A percentile compares a stretch with the other conserved stretches of the same genome.
Evolutionary conservation across 1,140 invertebrate species (phyloP).

Genomic region (Lucilia sericata): DNA sequence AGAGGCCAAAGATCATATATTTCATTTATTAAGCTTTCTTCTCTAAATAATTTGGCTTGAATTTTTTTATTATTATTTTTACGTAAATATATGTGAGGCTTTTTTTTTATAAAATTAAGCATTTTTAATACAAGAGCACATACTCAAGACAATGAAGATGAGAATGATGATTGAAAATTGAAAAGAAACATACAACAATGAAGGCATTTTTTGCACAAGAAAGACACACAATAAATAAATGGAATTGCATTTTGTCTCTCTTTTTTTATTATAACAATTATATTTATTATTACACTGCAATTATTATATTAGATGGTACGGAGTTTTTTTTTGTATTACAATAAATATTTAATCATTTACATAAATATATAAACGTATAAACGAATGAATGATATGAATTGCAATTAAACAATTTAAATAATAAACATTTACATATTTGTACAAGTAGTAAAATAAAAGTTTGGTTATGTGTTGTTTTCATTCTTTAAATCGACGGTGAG

Average conservation of each 20-base stretch:
- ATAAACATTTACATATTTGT: conserved; percentile 25
- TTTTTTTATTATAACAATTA: not conserved
- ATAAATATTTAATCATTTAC: conserved; percentile 9
- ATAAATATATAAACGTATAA: conserved; percentile 7
- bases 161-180: not conserved
- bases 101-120: not conserved
- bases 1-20: conserved; percentile 38
- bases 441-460: conserved; percentile 13
- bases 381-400: not conserved
- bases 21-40: conserved; percentile 29
- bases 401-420: conserved; percentile 9
- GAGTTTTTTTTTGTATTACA: conserved; percentile 3
- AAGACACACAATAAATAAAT: conserved; percentile 25
- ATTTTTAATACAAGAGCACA: conserved; percentile 23
- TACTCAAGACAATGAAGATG: conserved; percentile 6
- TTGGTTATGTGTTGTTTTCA: no score
- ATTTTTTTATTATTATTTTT: not conserved
- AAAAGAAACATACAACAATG: not conserved
- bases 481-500: no score
- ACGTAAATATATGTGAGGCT: not conserved
- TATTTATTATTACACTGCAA: conserved; percentile 5
- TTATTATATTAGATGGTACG: not conserved
- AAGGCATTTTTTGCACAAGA: not conserved
- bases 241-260: conserved; percentile 30
- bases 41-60: conserved; percentile 7